Evolutionary conservation across 1,140 invertebrate species (phyloP).

Genomic region (Eriosoma lanigerum): DNA sequence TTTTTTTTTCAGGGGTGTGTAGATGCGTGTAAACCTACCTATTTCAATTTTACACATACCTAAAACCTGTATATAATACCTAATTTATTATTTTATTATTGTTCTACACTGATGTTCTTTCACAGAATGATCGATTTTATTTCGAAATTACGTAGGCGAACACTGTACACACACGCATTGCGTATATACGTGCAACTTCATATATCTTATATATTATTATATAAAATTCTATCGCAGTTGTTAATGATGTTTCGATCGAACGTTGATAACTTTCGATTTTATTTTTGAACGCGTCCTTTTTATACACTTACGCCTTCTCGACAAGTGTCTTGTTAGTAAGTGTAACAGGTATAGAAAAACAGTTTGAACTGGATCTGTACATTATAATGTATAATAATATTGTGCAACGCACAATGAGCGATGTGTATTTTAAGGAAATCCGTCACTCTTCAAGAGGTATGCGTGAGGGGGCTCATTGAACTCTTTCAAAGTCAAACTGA

Average conservation of each 20-base stretch:
- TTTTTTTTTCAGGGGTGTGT: not conserved
- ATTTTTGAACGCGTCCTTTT: not conserved
- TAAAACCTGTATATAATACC: too few relatives aligned
- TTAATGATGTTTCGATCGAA: conserved; percentile 13
- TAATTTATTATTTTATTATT: conserved; percentile 11
- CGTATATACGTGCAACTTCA: too few relatives aligned
- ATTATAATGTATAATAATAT: too few relatives aligned
- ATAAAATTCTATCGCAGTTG: not conserved
- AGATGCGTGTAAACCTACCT: too few relatives aligned
- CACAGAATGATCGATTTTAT: not conserved
- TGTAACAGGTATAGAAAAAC: not conserved
- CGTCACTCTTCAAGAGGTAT: conserved; percentile 16
- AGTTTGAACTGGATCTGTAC: too few relatives aligned
- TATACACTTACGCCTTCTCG: not conserved
- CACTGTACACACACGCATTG: not conserved
- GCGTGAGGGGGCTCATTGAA: conserved; percentile 38
- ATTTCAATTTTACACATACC: too few relatives aligned
- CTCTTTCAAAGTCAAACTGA: conserved; percentile 35
- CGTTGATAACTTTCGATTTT: conserved; percentile 30
- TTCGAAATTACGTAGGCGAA: too few relatives aligned
- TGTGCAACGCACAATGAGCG: not conserved
- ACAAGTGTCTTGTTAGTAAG: conserved; percentile 26
- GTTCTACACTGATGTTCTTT: not conserved
- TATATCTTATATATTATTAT: too few relatives aligned
- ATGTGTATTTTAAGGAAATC: conserved; percentile 22